A percentile compares a stretch with the other conserved stretches of the same genome.
These are phyloP conservation scores for Dendrolimus houi DNA, from an alignment of 2,888 invertebrate species.

Conservation along the genomic window DNA sequence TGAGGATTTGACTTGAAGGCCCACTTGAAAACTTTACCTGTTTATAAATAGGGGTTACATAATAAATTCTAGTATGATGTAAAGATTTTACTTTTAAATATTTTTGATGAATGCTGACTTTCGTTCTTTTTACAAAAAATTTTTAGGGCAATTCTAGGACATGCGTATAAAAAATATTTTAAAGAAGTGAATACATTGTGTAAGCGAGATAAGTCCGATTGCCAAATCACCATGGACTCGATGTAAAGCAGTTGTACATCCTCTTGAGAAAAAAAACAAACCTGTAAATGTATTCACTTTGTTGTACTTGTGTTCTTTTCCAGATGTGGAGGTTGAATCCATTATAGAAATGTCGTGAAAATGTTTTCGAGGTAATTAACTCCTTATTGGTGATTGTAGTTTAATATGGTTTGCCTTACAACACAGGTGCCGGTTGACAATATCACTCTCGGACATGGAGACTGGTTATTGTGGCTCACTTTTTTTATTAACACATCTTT, in stretches of 20 bases:
- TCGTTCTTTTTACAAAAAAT: no score
- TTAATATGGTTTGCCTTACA: slow-evolving; percentile 55
- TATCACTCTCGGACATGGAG: slow-evolving; percentile 9
- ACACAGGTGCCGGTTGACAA: slow-evolving; percentile 36
- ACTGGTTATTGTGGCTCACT: slow-evolving; percentile 26
- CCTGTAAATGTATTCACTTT: slow-evolving; percentile 64
- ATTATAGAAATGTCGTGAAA: slow-evolving; percentile 74
- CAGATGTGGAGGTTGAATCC: slow-evolving; percentile 75
- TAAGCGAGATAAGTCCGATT: neutral
- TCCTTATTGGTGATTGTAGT: slow-evolving; percentile 73
- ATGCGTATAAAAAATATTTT: no score
- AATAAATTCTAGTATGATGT: no score
- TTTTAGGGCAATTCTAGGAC: no score
- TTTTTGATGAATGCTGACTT: no score
- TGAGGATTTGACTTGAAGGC: no score
- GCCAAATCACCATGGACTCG: slow-evolving; percentile 54
- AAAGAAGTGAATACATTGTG: no score
- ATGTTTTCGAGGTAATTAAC: slow-evolving; percentile 75
- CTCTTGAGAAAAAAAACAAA: slow-evolving; percentile 34
- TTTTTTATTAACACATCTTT: slow-evolving; percentile 42
- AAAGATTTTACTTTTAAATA: no score
- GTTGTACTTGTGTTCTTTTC: slow-evolving; percentile 77
- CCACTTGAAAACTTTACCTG: no score
- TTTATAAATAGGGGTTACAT: no score
- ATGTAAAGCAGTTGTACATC: slow-evolving; percentile 71